Conservation (phyloP, 2,888 invertebrate species). For the Dicranocentrus wangi region DNA sequence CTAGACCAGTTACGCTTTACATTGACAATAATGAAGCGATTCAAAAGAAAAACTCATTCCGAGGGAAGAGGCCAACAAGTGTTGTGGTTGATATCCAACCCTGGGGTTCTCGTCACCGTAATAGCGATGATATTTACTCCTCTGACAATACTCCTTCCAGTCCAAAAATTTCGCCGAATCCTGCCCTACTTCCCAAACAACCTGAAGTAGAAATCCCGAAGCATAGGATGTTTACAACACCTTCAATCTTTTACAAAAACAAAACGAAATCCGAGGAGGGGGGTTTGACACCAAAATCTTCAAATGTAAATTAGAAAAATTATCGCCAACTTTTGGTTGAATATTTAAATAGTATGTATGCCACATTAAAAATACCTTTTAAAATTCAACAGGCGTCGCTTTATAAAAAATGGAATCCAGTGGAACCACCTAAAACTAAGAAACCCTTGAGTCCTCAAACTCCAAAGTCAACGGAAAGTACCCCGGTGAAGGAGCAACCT, state of each 20-base stretch:
- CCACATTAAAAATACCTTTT: too few species aligned
- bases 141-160: conserved; percentile 28
- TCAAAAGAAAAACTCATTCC: conserved; percentile 21
- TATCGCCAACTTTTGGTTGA: too few species aligned
- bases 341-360: too few species aligned
- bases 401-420: conserved; percentile 8
- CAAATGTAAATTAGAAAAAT: conserved; percentile 21
- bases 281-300: conserved; percentile 15
- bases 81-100: conserved; percentile 59
- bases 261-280: conserved; percentile 21
- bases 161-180: conserved; percentile 22
- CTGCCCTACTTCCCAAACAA: conserved; percentile 49
- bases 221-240: conserved; percentile 66
- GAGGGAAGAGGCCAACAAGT: conserved; percentile 44
- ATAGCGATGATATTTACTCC: conserved; percentile 29
- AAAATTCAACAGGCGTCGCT: background rate
- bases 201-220: conserved; percentile 55
- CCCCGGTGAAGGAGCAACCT: conserved; percentile 17
- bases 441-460: too few species aligned
- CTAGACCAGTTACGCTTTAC: conserved; percentile 35
- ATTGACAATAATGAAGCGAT: conserved; percentile 52
- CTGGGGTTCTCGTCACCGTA: conserved; percentile 48
- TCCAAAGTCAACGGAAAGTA: background rate
- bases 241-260: conserved; percentile 38
- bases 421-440: background rate